A percentile compares a stretch with the other conserved stretches of the same genome.
Conservation (phyloP, 1,140 invertebrate species). For the Lutraria rhynchaena region DNA sequence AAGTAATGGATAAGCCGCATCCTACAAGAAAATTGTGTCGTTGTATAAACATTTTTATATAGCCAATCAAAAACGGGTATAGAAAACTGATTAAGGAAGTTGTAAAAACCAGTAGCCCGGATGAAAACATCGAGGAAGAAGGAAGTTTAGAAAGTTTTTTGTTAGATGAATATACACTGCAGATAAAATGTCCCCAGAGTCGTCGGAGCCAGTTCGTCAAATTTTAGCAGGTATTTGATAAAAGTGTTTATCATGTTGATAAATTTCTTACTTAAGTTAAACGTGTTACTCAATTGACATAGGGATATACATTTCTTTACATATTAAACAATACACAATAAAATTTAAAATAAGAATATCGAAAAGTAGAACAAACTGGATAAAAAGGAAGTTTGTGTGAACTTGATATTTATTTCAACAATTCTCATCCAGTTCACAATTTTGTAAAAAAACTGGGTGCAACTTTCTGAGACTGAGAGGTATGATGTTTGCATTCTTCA, state of each 20-base stretch:
- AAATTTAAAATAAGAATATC: too few species aligned
- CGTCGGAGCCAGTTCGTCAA: conserved; percentile 29
- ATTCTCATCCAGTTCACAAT: too few species aligned
- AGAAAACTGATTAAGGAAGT: not conserved
- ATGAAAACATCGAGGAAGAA: conserved; percentile 14
- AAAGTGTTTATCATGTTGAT: not conserved
- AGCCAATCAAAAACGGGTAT: not conserved
- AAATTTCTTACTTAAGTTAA: not conserved
- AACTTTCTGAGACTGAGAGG: too few species aligned
- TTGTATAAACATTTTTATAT: too few species aligned
- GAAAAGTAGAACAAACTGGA: too few species aligned
- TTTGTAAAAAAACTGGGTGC: too few species aligned
- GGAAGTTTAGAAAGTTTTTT: conserved; percentile 27
- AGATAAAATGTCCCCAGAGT: not conserved
- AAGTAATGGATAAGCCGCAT: too few species aligned
- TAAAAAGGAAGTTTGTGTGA: too few species aligned
- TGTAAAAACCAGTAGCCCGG: not conserved
- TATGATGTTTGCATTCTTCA: not conserved
- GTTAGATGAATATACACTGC: not conserved
- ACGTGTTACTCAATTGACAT: not conserved
- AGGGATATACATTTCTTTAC: not conserved
- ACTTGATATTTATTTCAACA: too few species aligned
- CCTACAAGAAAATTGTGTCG: too few species aligned
- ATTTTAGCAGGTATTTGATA: conserved; percentile 23
- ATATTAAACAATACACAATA: too few species aligned